These are phyloP conservation scores for Eremobia ochroleuca DNA, from an alignment of 2,888 invertebrate genomes.

Conservation along the genomic window DNA sequence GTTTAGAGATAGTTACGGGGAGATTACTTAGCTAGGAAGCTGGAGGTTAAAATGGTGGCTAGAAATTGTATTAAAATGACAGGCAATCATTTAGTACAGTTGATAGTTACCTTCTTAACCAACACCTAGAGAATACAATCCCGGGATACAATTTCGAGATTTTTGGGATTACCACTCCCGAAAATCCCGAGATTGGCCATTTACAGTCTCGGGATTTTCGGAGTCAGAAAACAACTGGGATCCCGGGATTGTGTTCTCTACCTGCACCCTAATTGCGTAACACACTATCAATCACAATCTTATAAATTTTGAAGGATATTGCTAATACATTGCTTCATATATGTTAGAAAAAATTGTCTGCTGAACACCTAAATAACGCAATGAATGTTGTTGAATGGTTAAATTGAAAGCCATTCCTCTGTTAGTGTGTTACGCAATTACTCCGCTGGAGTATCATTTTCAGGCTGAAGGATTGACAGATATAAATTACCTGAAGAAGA, in stretches of 20 bases:
- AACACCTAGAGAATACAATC: no score
- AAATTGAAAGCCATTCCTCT: background rate
- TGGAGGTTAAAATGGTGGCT: conserved; percentile 6
- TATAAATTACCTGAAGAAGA: conserved; percentile 22
- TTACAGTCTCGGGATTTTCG: no score
- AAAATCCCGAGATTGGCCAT: no score
- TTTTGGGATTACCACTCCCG: no score
- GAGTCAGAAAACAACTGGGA: no score
- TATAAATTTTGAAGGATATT: background rate
- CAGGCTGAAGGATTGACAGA: conserved; percentile 3
- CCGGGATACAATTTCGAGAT: no score
- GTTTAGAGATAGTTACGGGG: conserved; percentile 38
- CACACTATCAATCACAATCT: background rate
- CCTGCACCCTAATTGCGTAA: background rate
- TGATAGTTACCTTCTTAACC: conserved; percentile 1
- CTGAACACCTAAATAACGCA: background rate
- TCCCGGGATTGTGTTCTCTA: no score
- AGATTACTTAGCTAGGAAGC: conserved; percentile 32
- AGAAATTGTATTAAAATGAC: conserved; percentile 29
- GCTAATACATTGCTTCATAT: background rate
- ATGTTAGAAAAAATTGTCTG: background rate
- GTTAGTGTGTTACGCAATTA: background rate
- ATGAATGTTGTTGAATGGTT: background rate
- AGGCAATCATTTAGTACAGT: conserved; percentile 12
- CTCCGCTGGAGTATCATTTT: background rate